Evolutionary conservation across 2,797 vertebrate genomes (phyloP).

Genomic region (Holocentrus rufus): DNA sequence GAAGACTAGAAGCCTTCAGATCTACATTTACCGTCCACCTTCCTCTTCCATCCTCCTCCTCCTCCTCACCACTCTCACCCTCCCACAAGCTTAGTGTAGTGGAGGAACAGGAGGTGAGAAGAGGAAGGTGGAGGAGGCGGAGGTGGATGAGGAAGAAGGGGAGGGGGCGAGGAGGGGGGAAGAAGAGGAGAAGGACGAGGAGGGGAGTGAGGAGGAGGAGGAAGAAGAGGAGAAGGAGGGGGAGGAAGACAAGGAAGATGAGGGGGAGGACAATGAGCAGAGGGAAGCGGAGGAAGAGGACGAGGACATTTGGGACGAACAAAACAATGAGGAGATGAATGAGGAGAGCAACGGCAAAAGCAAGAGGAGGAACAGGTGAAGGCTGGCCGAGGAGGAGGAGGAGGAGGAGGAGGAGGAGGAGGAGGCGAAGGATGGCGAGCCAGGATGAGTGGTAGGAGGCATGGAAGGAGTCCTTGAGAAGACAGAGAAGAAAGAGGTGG

Average conservation of each 20-base stretch:
- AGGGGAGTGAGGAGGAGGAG: slow-evolving; percentile 2
- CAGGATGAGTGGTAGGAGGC: neutral
- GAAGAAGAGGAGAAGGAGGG: neutral
- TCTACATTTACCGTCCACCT: slow-evolving; percentile 1
- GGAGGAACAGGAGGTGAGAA: slow-evolving; percentile 15
- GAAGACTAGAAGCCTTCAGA: neutral
- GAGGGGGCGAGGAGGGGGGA: slow-evolving; percentile 9
- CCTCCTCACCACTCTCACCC: slow-evolving; percentile 36
- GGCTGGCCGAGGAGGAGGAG: slow-evolving; percentile 13
- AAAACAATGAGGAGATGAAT: slow-evolving; percentile 6
- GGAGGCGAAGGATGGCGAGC: no score
- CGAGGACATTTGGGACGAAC: no score
- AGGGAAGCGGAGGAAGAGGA: no score
- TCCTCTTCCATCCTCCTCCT: slow-evolving; percentile 19
- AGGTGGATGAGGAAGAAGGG: slow-evolving; percentile 29
- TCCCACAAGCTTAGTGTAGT: slow-evolving; percentile 26
- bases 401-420: slow-evolving; percentile 15
- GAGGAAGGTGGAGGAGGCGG: slow-evolving; percentile 19
- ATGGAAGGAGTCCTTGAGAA: neutral
- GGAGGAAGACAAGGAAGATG: neutral
- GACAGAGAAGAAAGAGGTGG: slow-evolving; percentile 1
- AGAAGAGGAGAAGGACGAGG: slow-evolving; percentile 10
- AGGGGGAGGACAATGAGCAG: no score
- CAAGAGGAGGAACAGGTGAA: neutral
- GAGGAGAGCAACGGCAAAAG: no score